Conservation (phyloP, 1,140 invertebrate genomes). For the Antheraea mylitta region DNA sequence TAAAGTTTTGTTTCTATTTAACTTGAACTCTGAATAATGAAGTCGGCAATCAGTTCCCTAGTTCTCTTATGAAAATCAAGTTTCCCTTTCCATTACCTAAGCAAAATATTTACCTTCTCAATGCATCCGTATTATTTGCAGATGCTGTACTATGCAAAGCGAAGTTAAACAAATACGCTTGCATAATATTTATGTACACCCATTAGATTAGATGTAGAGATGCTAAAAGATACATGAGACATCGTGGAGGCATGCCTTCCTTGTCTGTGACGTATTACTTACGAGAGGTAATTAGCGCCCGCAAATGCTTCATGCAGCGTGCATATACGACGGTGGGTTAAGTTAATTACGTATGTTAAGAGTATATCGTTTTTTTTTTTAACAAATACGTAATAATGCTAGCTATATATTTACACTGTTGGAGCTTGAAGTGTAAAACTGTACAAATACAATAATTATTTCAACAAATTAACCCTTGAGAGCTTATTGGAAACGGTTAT, state of each 20-base stretch:
- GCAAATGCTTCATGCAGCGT: constrained; percentile 8
- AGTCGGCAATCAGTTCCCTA: not conserved
- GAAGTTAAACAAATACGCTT: not conserved
- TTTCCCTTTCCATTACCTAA: not conserved
- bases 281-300: constrained; percentile 47
- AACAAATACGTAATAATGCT: no score
- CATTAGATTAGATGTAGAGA: constrained; percentile 36
- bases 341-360: constrained; percentile 16
- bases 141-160: not conserved
- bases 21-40: not conserved
- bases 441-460: no score
- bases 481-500: no score
- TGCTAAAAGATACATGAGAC: constrained; percentile 44
- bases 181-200: constrained; percentile 55
- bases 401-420: not conserved
- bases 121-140: not conserved
- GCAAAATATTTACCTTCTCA: not conserved
- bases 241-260: constrained; percentile 35
- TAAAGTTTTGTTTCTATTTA: not conserved
- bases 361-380: not conserved
- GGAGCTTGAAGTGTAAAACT: no score
- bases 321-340: constrained; percentile 19
- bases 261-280: constrained; percentile 47
- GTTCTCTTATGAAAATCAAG: not conserved
- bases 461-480: no score